Evolutionary conservation across 2,113 vertebrate species (phyloP).

Genomic region (Caranx melampygus): DNA sequence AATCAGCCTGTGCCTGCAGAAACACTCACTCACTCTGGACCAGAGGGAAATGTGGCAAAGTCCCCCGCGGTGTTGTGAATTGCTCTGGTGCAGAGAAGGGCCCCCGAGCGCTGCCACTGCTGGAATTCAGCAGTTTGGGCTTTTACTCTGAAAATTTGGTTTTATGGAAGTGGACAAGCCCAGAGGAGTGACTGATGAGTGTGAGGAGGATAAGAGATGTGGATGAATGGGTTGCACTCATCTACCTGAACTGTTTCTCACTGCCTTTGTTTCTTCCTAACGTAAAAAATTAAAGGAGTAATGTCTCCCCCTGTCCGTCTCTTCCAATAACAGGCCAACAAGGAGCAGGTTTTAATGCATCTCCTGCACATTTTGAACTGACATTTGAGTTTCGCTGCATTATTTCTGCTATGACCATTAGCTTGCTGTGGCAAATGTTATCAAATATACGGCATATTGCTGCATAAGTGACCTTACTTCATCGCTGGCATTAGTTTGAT

Average conservation of each 20-base stretch:
- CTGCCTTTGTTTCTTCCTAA: neutral
- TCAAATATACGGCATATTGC: neutral
- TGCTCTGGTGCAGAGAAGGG: neutral
- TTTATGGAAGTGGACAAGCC: neutral
- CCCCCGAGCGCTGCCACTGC: neutral
- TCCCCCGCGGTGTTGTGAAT: slow-evolving; percentile 18
- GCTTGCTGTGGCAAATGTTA: neutral
- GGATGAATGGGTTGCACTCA: slow-evolving; percentile 16
- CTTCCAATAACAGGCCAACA: neutral
- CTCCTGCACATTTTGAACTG: neutral
- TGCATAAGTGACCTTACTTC: neutral
- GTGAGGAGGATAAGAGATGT: slow-evolving; percentile 9
- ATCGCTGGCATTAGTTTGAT: neutral
- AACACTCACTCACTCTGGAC: slow-evolving; percentile 17
- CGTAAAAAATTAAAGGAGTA: neutral
- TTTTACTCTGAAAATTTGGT: slow-evolving; percentile 18
- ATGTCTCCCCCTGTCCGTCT: neutral
- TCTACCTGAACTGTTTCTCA: neutral
- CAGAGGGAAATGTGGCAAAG: slow-evolving; percentile 10
- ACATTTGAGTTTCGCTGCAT: neutral
- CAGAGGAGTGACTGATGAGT: slow-evolving; percentile 28
- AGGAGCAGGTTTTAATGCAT: neutral
- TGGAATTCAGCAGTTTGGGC: slow-evolving; percentile 17
- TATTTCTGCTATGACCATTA: neutral
- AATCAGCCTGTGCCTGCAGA: slow-evolving; percentile 41